Evolutionary conservation across 2,113 vertebrate species (phyloP).

Genomic region (Triplophysa tibetana): DNA sequence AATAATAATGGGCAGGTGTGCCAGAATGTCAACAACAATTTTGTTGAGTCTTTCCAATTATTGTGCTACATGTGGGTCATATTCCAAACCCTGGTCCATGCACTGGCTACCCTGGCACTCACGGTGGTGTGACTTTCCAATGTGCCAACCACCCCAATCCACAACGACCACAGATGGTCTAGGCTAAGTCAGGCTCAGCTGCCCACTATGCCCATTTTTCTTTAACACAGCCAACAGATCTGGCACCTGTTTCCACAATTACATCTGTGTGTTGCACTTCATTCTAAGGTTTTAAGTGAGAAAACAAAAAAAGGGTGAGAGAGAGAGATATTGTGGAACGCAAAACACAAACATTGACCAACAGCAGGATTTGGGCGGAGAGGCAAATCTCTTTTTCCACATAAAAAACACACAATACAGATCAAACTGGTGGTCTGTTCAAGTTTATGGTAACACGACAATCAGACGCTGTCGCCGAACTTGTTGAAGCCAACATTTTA

Average conservation of each 20-base stretch:
- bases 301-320: slow-evolving; percentile 3
- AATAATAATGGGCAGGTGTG: slow-evolving; percentile 15
- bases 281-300: neutral
- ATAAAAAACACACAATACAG: slow-evolving; percentile 33
- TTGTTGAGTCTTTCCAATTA: slow-evolving; percentile 33
- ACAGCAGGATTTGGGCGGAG: slow-evolving; percentile 12
- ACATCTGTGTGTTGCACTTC: slow-evolving; percentile 48
- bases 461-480: slow-evolving; percentile 25
- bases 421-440: slow-evolving; percentile 36
- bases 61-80: slow-evolving; percentile 6
- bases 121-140: slow-evolving; percentile 41
- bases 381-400: slow-evolving; percentile 35
- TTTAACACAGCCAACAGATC: slow-evolving; percentile 30
- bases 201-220: slow-evolving; percentile 28
- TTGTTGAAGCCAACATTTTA: slow-evolving; percentile 40
- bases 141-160: slow-evolving; percentile 35
- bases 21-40: slow-evolving; percentile 1
- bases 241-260: slow-evolving; percentile 57
- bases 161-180: slow-evolving; percentile 41
- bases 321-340: slow-evolving; percentile 21
- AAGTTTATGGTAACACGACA: slow-evolving; percentile 42
- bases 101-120: slow-evolving; percentile 25
- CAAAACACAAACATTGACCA: slow-evolving; percentile 10
- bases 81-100: slow-evolving; percentile 37
- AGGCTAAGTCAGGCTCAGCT: slow-evolving; percentile 17